Conservation (phyloP, 2,888 invertebrate genomes). For the Buathra laborator region DNA sequence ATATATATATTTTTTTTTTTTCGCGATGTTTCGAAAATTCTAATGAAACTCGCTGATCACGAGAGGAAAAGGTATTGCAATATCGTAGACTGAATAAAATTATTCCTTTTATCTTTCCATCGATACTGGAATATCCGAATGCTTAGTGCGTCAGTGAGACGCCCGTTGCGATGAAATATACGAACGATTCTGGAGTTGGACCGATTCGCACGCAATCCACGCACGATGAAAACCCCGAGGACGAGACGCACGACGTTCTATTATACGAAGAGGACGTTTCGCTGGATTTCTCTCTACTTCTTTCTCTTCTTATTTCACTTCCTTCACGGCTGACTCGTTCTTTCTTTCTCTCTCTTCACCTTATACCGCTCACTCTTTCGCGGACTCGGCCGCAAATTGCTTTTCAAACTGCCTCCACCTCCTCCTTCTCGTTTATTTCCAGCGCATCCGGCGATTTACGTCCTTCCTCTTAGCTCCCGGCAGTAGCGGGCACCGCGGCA, state of each 20-base stretch:
- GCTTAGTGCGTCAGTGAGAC: background rate
- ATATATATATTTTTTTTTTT: no score
- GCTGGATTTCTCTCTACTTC: constrained; percentile 30
- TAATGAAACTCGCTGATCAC: no score
- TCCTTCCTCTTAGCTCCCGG: constrained; percentile 66
- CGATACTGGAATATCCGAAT: constrained; percentile 21
- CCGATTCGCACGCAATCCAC: constrained; percentile 70
- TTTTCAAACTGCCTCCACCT: constrained; percentile 71
- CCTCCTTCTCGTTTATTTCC: constrained; percentile 73
- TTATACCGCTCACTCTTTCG: constrained; percentile 49
- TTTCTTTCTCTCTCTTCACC: background rate
- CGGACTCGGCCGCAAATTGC: constrained; percentile 71
- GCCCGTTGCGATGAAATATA: background rate
- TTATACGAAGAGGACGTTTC: constrained; percentile 58
- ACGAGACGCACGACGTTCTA: constrained; percentile 66
- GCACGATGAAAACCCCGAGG: constrained; percentile 50
- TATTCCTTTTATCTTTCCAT: background rate
- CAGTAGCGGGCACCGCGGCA: constrained; percentile 48
- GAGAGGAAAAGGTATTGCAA: no score
- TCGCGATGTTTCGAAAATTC: background rate
- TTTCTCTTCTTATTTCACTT: constrained; percentile 57
- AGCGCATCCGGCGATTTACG: constrained; percentile 75
- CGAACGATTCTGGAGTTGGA: constrained; percentile 45
- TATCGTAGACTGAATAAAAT: no score
- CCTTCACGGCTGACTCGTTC: constrained; percentile 24